A percentile compares a stretch with the other conserved stretches of the same genome.
These are phyloP conservation scores for Exocentrus adspersus DNA, from an alignment of 2,888 invertebrate genomes.

Conservation along the genomic window DNA sequence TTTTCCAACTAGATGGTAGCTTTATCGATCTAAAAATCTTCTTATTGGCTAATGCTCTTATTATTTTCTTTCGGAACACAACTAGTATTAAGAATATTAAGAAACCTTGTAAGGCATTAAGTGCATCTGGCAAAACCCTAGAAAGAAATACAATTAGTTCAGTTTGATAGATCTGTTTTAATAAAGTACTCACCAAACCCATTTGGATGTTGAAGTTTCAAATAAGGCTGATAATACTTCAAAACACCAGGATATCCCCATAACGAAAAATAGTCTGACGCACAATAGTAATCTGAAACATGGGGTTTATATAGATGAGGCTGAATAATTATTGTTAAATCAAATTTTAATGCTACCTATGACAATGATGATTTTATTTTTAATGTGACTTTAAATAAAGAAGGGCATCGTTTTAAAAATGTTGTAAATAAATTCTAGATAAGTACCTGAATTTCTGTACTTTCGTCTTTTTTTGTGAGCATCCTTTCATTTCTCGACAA, in stretches of 20 bases:
- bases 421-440: too few relatives aligned
- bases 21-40: slow-evolving; percentile 47
- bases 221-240: slow-evolving; percentile 68
- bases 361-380: too few relatives aligned
- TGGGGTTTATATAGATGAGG: too few relatives aligned
- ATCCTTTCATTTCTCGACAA: slow-evolving; percentile 67
- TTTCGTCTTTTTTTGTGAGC: slow-evolving; percentile 66
- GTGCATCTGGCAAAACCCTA: slow-evolving; percentile 69
- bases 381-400: too few relatives aligned
- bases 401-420: too few relatives aligned
- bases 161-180: background rate
- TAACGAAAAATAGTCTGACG: slow-evolving; percentile 73
- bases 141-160: slow-evolving; percentile 46
- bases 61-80: slow-evolving; percentile 67
- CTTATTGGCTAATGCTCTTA: slow-evolving; percentile 66
- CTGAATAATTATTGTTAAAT: slow-evolving; percentile 8
- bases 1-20: slow-evolving; percentile 58
- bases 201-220: slow-evolving; percentile 35
- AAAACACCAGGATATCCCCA: slow-evolving; percentile 79
- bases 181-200: slow-evolving; percentile 32
- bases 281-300: slow-evolving; percentile 71
- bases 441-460: slow-evolving; percentile 71
- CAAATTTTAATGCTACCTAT: too few relatives aligned
- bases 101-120: slow-evolving; percentile 72
- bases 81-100: slow-evolving; percentile 71